Conservation (phyloP, 1,140 invertebrate species). For the Meloidogyne exigua region DNA sequence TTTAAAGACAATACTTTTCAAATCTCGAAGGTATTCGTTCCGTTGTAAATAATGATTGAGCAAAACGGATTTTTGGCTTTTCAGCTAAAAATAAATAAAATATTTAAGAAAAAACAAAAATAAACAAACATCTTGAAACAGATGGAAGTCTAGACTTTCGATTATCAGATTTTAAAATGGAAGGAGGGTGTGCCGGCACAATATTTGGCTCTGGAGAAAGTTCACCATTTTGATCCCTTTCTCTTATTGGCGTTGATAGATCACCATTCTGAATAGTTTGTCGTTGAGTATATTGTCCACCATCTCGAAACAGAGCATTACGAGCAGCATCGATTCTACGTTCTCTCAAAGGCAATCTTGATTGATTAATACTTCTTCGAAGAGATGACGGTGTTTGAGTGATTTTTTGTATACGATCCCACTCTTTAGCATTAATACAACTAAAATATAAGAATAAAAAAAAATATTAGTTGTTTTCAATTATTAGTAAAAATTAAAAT, state of each 20-base stretch:
- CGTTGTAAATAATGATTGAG: slow-evolving; percentile 23
- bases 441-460: slow-evolving; percentile 23
- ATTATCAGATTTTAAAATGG: slow-evolving; percentile 25
- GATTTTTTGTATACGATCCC: slow-evolving; percentile 30
- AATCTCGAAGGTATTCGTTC: slow-evolving; percentile 32
- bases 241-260: background rate
- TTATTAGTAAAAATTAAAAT: no score
- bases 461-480: no score
- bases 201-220: slow-evolving; percentile 14
- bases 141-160: slow-evolving; percentile 2
- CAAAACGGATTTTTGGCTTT: slow-evolving; percentile 31
- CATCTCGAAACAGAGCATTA: slow-evolving; percentile 5
- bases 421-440: slow-evolving; percentile 30
- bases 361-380: slow-evolving; percentile 18
- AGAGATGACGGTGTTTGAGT: slow-evolving; percentile 33
- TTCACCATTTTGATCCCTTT: slow-evolving; percentile 1
- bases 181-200: background rate
- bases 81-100: slow-evolving; percentile 24
- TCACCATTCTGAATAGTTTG: background rate
- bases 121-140: slow-evolving; percentile 3
- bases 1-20: slow-evolving; percentile 23
- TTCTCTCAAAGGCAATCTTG: slow-evolving; percentile 9
- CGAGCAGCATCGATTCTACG: background rate
- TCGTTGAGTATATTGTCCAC: background rate
- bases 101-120: background rate